Percentiles rank a stretch among this genome's conserved stretches.
phyloP scores from a whole-genome alignment of 2,888 invertebrate genomes.

The Tetragonisca angustula region DNA sequence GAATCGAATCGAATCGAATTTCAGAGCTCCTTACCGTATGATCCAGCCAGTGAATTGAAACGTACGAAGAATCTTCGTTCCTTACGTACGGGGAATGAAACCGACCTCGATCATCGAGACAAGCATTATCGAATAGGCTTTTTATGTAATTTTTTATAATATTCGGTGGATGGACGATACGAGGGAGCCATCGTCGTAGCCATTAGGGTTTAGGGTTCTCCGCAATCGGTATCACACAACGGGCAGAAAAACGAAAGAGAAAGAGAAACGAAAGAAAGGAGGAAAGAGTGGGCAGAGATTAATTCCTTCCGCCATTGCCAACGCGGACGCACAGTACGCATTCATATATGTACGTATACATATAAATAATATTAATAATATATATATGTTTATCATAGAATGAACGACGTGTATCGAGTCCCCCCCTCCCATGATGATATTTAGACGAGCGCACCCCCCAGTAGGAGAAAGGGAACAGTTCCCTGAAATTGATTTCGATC shows the following conservation, averaged over 20 bases:
- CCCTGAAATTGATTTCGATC: conserved; percentile 42
- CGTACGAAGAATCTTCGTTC: conserved; percentile 43
- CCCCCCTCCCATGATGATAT: conserved; percentile 46
- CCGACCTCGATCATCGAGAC: conserved; percentile 12
- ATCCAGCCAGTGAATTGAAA: conserved; percentile 55
- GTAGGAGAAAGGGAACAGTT: conserved; percentile 3
- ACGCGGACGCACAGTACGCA: conserved; percentile 48
- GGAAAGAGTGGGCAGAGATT: conserved; percentile 14
- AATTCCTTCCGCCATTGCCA: conserved; percentile 46
- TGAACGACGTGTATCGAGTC: conserved; percentile 51
- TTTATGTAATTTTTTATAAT: conserved; percentile 59
- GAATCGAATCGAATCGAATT: background rate
- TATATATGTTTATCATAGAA: conserved; percentile 58
- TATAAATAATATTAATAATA: conserved; percentile 30
- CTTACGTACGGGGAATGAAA: conserved; percentile 22
- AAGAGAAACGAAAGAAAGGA: background rate
- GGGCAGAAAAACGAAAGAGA: background rate
- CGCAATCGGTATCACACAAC: conserved; percentile 27
- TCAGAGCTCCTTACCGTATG: conserved; percentile 37
- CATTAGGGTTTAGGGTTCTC: conserved; percentile 31
- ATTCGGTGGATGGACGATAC: conserved; percentile 44
- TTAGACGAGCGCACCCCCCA: conserved; percentile 39
- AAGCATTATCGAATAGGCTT: conserved; percentile 33
- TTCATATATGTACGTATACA: conserved; percentile 41
- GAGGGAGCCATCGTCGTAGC: conserved; percentile 37